These are phyloP conservation scores for Malurus splendens DNA, from an alignment of 2,797 vertebrate species.

Conservation along the genomic window DNA sequence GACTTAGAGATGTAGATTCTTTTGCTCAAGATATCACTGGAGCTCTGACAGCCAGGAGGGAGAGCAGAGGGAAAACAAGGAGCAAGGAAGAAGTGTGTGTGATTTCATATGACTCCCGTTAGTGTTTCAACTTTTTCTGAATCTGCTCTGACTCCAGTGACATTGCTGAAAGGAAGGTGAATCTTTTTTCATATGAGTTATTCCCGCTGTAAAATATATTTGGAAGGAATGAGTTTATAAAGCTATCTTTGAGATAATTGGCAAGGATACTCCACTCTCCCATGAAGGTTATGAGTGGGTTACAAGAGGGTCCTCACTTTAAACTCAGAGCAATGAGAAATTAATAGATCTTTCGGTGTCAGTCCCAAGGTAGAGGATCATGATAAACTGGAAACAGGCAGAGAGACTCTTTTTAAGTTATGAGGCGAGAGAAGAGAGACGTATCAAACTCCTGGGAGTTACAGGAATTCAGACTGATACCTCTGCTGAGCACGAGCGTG, in stretches of 20 bases:
- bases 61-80: neutral
- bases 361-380: conserved; percentile 39
- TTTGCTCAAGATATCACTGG: neutral
- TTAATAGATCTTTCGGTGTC: conserved; percentile 51
- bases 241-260: conserved; percentile 60
- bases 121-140: conserved; percentile 10
- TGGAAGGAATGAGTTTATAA: conserved; percentile 60
- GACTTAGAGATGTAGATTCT: neutral
- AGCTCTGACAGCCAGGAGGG: neutral
- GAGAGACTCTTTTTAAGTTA: neutral
- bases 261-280: conserved; percentile 48
- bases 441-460: neutral
- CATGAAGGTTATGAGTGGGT: conserved; percentile 59
- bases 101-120: neutral
- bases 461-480: neutral
- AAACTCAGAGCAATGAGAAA: conserved; percentile 47
- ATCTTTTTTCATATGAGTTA: conserved; percentile 49
- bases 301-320: conserved; percentile 43
- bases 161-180: conserved; percentile 69
- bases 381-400: conserved; percentile 36
- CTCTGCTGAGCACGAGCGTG: neutral
- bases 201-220: conserved; percentile 44
- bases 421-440: neutral
- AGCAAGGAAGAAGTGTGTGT: neutral
- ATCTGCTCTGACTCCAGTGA: conserved; percentile 33